Conservation (phyloP, 1,140 invertebrate genomes). For the Diploscapter pachys region DNA sequence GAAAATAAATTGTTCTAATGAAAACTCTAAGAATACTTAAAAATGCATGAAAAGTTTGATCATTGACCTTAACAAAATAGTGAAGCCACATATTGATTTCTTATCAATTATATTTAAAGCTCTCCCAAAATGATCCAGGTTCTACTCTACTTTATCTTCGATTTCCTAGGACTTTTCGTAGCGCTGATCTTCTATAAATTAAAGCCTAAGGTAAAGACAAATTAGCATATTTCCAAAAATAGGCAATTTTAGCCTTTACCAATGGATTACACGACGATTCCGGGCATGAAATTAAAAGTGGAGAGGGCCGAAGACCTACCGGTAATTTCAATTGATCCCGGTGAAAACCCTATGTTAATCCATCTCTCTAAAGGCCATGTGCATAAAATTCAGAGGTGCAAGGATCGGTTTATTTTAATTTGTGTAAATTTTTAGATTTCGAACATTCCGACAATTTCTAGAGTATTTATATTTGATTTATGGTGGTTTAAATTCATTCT, state of each 20-base stretch:
- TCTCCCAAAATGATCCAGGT: constrained; percentile 10
- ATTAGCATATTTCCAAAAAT: background rate
- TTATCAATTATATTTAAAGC: too few species aligned
- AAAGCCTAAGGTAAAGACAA: background rate
- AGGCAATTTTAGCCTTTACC: constrained; percentile 24
- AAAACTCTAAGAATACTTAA: too few species aligned
- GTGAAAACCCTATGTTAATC: background rate
- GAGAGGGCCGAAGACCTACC: constrained; percentile 21
- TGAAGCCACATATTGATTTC: too few species aligned
- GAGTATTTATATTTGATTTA: constrained; percentile 12
- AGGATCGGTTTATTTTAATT: background rate
- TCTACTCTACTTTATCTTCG: constrained; percentile 23
- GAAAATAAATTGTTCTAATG: too few species aligned
- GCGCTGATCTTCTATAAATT: constrained; percentile 19
- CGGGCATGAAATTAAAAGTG: constrained; percentile 24
- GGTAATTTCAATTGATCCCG: constrained; percentile 4
- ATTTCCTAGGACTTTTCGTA: constrained; percentile 27
- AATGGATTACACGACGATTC: constrained; percentile 29
- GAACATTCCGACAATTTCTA: constrained; percentile 14
- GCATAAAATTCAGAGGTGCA: constrained; percentile 17
- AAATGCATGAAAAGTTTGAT: too few species aligned
- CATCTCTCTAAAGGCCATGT: constrained; percentile 11
- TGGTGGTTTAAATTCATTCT: constrained; percentile 26
- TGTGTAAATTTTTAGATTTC: constrained; percentile 4
- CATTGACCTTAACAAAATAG: too few species aligned